Percentiles rank a stretch among this genome's conserved stretches.
Conservation (phyloP, 64 coral and sea anemone genomes). For the Pocillopora verrucosa region DNA sequence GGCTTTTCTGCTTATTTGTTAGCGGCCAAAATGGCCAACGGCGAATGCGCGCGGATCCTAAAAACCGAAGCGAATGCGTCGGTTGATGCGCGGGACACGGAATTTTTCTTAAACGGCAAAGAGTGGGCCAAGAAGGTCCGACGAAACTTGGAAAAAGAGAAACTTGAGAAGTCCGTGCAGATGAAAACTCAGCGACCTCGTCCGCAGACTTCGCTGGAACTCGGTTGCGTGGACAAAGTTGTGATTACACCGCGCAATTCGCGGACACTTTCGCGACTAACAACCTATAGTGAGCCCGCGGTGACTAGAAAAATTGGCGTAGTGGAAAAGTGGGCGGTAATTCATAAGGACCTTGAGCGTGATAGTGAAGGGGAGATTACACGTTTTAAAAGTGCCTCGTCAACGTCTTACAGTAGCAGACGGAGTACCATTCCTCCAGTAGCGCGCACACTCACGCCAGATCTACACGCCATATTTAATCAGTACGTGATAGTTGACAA, state of each 20-base stretch:
- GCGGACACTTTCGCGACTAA: slow-evolving; percentile 61
- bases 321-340: background rate
- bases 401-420: background rate
- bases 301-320: background rate
- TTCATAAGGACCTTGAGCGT: background rate
- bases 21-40: slow-evolving; percentile 74
- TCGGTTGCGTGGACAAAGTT: background rate
- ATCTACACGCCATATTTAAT: slow-evolving; percentile 80
- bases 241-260: background rate
- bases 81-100: slow-evolving; percentile 70
- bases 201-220: slow-evolving; percentile 60
- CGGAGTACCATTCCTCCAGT: slow-evolving; percentile 49
- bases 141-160: slow-evolving; percentile 54
- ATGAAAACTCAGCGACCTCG: background rate
- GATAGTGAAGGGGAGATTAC: background rate
- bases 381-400: slow-evolving; percentile 8
- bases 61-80: slow-evolving; percentile 80
- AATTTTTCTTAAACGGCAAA: slow-evolving; percentile 84
- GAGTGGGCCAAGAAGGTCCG: slow-evolving; percentile 81
- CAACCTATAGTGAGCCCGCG: slow-evolving; percentile 48
- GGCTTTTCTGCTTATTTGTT: slow-evolving; percentile 90
- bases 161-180: background rate
- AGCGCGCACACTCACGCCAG: slow-evolving; percentile 64
- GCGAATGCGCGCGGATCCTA: slow-evolving; percentile 66
- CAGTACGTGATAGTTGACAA: slow-evolving; percentile 57